Percentiles rank a stretch among this genome's conserved stretches.
Conservation (phyloP, 2,888 invertebrate genomes). For the Fragum whitleyi region DNA sequence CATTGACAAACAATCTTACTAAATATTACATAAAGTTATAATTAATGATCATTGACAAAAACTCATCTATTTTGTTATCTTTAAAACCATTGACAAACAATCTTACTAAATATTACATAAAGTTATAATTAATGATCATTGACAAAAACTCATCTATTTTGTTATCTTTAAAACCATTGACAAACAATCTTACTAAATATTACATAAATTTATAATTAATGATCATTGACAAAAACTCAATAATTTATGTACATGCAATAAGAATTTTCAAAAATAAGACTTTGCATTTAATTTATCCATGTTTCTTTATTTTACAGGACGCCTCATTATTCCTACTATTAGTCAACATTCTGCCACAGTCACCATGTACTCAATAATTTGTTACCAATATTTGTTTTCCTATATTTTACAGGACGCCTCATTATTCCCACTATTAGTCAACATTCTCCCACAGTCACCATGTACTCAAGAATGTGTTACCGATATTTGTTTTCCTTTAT, state of each 20-base stretch:
- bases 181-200: neutral
- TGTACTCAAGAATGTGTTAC: conserved; percentile 93
- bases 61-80: too few species aligned
- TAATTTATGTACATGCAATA: neutral
- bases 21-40: too few species aligned
- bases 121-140: too few species aligned
- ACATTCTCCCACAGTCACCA: conserved; percentile 89
- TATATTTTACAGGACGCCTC: conserved; percentile 84
- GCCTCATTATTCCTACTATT: conserved; percentile 90
- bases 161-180: neutral
- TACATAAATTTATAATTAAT: neutral
- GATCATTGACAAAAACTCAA: neutral
- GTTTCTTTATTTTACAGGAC: conserved; percentile 31
- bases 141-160: too few species aligned
- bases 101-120: too few species aligned
- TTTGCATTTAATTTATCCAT: too few species aligned
- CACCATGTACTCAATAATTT: conserved; percentile 91
- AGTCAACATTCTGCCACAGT: conserved; percentile 89
- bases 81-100: too few species aligned
- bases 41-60: too few species aligned
- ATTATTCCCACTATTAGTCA: conserved; percentile 90
- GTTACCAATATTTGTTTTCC: too few species aligned
- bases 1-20: too few species aligned
- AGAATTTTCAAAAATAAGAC: too few species aligned
- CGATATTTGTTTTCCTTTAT: too few species aligned